phyloP scores from a whole-genome alignment of 2,113 vertebrate species.

The Raja brachyura region DNA sequence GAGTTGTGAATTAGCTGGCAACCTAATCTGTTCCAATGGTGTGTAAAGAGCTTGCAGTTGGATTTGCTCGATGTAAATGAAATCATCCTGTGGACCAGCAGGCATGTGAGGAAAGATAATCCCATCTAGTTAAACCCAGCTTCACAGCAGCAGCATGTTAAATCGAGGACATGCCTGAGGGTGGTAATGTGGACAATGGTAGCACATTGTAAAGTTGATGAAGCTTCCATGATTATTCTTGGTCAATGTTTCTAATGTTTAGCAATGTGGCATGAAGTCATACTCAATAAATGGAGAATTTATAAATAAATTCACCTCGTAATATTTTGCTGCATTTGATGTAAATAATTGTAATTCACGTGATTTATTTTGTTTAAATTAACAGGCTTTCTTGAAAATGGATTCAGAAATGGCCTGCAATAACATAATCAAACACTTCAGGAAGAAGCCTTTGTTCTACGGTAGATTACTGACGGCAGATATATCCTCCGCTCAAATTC shows the following conservation, averaged over 20 bases:
- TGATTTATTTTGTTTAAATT: slow-evolving; percentile 3
- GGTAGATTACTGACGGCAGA: not conserved
- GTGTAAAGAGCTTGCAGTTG: not conserved
- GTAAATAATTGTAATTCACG: not conserved
- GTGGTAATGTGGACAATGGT: not conserved
- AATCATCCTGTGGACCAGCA: not conserved
- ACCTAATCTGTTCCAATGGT: not conserved
- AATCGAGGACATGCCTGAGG: too few species aligned
- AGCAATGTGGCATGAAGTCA: not conserved
- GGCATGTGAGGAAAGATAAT: not conserved
- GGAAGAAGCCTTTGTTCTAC: slow-evolving; percentile 21
- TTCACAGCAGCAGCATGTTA: not conserved
- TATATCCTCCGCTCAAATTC: slow-evolving; percentile 12
- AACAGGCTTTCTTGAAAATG: slow-evolving; percentile 32
- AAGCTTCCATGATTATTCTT: not conserved
- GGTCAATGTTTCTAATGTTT: not conserved
- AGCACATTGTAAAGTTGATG: not conserved
- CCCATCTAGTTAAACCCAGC: not conserved
- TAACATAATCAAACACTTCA: slow-evolving; percentile 3
- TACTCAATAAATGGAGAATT: not conserved
- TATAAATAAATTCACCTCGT: not conserved
- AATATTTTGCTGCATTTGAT: not conserved
- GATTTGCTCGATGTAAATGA: not conserved
- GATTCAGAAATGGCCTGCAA: not conserved
- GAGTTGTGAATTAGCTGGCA: not conserved